Evolutionary conservation across 2,888 invertebrate genomes (phyloP), one percentile per base, ranked within the genome.

Genomic region (Tetranychus truncatus): DNA sequence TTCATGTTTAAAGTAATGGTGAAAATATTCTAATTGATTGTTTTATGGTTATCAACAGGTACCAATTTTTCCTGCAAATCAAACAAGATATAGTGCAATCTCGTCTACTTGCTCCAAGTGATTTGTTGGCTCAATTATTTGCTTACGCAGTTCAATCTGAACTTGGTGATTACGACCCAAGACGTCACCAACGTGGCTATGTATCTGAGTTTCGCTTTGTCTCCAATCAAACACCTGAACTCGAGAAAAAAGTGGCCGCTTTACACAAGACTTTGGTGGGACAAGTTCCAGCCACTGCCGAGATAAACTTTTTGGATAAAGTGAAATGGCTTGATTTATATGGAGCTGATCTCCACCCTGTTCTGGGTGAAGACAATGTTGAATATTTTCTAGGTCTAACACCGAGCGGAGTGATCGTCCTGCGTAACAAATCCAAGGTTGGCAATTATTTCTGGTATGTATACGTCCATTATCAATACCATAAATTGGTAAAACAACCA

Each of bases 321-420:
- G 92, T 94, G 80, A 95, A 95, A 87, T 95, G 95, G 95, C 87
- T 95, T 81, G 95, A 96, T 83, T 93, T 95, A 92, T 96, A 95
- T 82, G 96, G 96, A 74, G 95, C 95, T 73, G 95, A 96, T 85
- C 87, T 95, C 80, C 95, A 96, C 85, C 94, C 94, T 74, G 95
- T 95, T 77, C 84, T 94, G 88, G 93, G 93, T 77, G 95, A 95
- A 86, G 94, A 95, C 84, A 94, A 91, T 82, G 91, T 93, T 78
- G 95, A 95, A 83, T 95, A 95, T 84, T 95, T 92, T 85, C 86
- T 96, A 82, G 95, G 95, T 77, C 85, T 96, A 81, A 95, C 95
- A 79, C 95, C 95, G 76, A 93, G 93, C 83, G 95, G 95, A 78
- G 91, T 96, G 82, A 90, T 95, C 82, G 90, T 96, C 77, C 86